Percentiles rank a stretch among this genome's conserved stretches.
Conservation (phyloP, 2,888 invertebrate genomes). For the Plemyria rubiginata region DNA sequence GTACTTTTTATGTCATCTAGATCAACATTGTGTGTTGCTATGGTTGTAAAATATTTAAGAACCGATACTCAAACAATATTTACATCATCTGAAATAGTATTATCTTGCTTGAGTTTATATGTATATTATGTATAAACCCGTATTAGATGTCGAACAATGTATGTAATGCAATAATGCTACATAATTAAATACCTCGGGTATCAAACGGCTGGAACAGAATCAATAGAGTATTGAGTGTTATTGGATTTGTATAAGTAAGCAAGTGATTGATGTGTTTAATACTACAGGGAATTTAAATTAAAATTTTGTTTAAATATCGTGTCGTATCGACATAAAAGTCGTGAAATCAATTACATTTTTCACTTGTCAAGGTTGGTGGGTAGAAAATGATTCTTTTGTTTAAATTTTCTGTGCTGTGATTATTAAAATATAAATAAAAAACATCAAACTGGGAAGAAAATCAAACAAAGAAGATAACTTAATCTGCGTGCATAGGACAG, state of each 20-base stretch:
- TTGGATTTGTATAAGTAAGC: constrained; percentile 16
- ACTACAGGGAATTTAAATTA: constrained; percentile 8
- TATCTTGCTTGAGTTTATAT: neutral
- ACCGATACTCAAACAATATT: neutral
- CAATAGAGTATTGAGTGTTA: constrained; percentile 10
- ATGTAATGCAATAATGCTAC: constrained; percentile 19
- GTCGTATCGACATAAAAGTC: neutral
- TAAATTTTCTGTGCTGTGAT: too few relatives aligned
- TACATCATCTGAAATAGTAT: neutral
- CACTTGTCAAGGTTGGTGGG: too few relatives aligned
- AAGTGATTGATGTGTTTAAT: constrained; percentile 15
- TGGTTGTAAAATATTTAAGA: too few relatives aligned
- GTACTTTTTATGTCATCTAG: too few relatives aligned
- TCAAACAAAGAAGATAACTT: too few relatives aligned
- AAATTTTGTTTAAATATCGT: neutral
- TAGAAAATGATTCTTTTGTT: too few relatives aligned
- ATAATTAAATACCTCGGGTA: constrained; percentile 25
- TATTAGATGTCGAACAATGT: constrained; percentile 17
- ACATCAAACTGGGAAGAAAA: too few relatives aligned
- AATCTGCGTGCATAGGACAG: too few relatives aligned
- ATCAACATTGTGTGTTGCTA: too few relatives aligned
- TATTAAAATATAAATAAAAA: too few relatives aligned
- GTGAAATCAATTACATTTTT: too few relatives aligned
- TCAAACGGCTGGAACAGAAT: neutral
- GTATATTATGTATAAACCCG: neutral